Base-by-base conservation (phyloP, 2,113 vertebrate genomes). In the Upupa epops region DNA sequence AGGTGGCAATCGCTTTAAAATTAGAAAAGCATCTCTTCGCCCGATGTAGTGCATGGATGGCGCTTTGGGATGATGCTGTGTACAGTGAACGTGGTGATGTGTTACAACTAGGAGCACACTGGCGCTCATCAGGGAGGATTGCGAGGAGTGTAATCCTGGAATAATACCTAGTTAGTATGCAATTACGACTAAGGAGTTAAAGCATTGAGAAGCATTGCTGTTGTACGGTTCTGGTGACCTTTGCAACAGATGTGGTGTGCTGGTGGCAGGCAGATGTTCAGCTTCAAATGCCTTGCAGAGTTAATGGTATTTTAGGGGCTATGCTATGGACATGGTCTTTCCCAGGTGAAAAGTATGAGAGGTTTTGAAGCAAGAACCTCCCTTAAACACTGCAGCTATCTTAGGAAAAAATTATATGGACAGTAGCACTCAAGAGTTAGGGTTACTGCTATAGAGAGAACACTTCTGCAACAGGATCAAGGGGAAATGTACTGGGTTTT, bases 11-110 rank as follows among this genome's bases (percentile, higher is more conserved):
- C 1, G 5, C 21, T 83, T 71, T 76, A 32, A 22, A 8, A 55
- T 83, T 37, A 1, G 36, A 75, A 73, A 48, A 71, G 40, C 10
- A 10, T 16, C 10, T 37, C 45, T 54, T 10, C 5, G 21, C 10
- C 15, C 5, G 6, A 31, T 0, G 5, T 0, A 1, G 3, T n/a
- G 22, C 1, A 4, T 14, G 45, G 63, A 2, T 51, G 2, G 24
- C 2, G 7, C 40, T 61, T n/a, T 25, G 34, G 45, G 13, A 0
- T 14, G 3, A 24, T 21, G 24, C 64, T 11, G 2, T 45, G 18
- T 49, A 6, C 52, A 16, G 51, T 13, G 11, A n/a, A 13, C 31
- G 3, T 7, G 9, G 64, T 49, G 60, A 56, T 55, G 70, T 24
- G 71, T 76, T 80, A 36, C 54, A 34, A 52, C 54, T 4, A 8